phyloP scores from a whole-genome alignment of 2,113 vertebrate species.

The Anhinga rufa region DNA sequence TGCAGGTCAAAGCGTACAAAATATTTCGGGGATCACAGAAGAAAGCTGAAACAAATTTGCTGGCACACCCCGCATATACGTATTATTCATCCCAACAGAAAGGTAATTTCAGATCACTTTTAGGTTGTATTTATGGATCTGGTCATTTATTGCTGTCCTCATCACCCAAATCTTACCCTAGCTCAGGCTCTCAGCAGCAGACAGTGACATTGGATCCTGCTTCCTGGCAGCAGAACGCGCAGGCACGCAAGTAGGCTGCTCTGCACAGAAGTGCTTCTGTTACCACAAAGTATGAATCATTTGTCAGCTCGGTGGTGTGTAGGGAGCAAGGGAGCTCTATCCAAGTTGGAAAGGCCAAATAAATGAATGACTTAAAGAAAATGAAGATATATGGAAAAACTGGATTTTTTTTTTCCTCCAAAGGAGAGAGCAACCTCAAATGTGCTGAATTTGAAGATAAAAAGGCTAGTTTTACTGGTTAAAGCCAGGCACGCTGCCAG shows the following conservation, averaged over 20 bases:
- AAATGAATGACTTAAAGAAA: background rate
- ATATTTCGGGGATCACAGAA: background rate
- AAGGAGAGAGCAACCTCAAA: background rate
- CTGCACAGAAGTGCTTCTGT: background rate
- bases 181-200: background rate
- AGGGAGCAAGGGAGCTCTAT: background rate
- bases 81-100: background rate
- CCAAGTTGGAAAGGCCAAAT: background rate
- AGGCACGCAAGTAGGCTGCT: fast-evolving
- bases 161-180: background rate
- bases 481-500: background rate
- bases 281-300: background rate
- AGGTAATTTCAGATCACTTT: background rate
- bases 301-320: background rate
- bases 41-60: background rate
- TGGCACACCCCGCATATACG: background rate
- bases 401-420: background rate
- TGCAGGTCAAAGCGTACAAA: conserved; percentile 41
- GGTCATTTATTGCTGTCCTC: background rate
- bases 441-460: background rate
- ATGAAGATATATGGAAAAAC: background rate
- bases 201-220: background rate
- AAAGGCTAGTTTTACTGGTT: background rate
- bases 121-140: background rate
- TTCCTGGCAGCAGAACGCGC: background rate